A percentile compares a stretch with the other conserved stretches of the same genome.
Conservation (phyloP, 1,140 invertebrate species). For the Meloidogyne hapla region DNA sequence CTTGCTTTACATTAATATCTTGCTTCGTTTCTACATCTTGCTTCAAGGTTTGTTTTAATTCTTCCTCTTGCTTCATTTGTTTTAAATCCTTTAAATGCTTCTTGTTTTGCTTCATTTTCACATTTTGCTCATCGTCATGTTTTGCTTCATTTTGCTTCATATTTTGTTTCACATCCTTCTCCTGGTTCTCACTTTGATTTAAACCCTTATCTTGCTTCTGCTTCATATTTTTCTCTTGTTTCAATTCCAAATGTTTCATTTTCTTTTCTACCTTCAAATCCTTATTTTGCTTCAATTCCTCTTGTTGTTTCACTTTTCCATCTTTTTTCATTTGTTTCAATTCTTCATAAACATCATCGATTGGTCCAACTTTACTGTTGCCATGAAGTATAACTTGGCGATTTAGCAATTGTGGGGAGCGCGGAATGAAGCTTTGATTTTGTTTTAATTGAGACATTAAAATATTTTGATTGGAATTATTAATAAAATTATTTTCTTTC, state of each 20-base stretch:
- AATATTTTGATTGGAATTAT: neutral
- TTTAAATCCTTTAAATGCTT: neutral
- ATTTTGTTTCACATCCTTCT: neutral
- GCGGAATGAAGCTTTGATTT: neutral
- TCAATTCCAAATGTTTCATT: no score
- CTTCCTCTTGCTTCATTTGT: neutral
- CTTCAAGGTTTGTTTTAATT: neutral
- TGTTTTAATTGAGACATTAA: no score
- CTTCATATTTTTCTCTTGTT: neutral
- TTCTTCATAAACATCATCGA: neutral
- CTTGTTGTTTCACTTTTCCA: neutral
- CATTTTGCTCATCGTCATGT: neutral
- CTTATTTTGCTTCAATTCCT: neutral
- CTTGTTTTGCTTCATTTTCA: neutral
- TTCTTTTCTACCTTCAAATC: neutral
- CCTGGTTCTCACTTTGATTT: neutral
- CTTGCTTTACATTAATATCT: neutral
- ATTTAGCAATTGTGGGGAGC: neutral
- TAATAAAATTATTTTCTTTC: conserved; percentile 6
- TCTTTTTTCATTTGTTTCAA: neutral
- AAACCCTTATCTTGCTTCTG: neutral
- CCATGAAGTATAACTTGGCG: neutral
- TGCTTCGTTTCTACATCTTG: neutral
- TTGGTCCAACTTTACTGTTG: neutral
- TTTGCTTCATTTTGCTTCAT: neutral